phyloP scores from a whole-genome alignment of 2,888 invertebrate species.

The Dioctria rufipes region DNA sequence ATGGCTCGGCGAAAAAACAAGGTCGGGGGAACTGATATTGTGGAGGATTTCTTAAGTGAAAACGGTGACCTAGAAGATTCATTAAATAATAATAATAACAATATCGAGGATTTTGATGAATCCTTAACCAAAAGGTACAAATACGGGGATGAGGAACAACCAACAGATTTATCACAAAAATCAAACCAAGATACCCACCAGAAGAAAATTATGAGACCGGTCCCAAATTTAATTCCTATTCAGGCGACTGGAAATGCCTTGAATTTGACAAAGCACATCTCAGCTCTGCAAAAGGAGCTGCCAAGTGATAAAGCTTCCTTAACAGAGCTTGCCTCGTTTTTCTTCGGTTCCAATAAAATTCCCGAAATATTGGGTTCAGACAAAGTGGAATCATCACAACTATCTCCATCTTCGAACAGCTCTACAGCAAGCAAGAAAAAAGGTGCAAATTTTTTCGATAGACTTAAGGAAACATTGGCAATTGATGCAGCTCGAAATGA shows the following conservation, averaged over 20 bases:
- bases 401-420: slow-evolving; percentile 65
- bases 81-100: slow-evolving; percentile 65
- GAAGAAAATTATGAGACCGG: slow-evolving; percentile 75
- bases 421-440: slow-evolving; percentile 66
- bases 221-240: slow-evolving; percentile 84
- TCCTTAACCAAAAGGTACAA: slow-evolving; percentile 66
- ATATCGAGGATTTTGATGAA: slow-evolving; percentile 69
- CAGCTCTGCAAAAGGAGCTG: slow-evolving; percentile 70
- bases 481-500: slow-evolving; percentile 77
- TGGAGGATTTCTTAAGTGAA: slow-evolving; percentile 61
- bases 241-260: slow-evolving; percentile 69
- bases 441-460: slow-evolving; percentile 86
- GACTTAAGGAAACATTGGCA: slow-evolving; percentile 82
- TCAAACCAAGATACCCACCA: slow-evolving; percentile 23
- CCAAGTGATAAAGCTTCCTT: slow-evolving; percentile 72
- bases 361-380: slow-evolving; percentile 61
- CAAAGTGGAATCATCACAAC: slow-evolving; percentile 63
- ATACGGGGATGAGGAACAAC: slow-evolving; percentile 67
- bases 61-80: slow-evolving; percentile 55
- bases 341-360: slow-evolving; percentile 66
- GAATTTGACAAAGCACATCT: slow-evolving; percentile 69
- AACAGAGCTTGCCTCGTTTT: slow-evolving; percentile 74
- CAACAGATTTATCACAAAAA: slow-evolving; percentile 70
- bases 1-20: slow-evolving; percentile 79
- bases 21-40: slow-evolving; percentile 78